A percentile compares a stretch with the other conserved stretches of the same genome.
Evolutionary conservation across 2,113 vertebrate genomes (phyloP).

Genomic region (Hiodon tergisus): DNA sequence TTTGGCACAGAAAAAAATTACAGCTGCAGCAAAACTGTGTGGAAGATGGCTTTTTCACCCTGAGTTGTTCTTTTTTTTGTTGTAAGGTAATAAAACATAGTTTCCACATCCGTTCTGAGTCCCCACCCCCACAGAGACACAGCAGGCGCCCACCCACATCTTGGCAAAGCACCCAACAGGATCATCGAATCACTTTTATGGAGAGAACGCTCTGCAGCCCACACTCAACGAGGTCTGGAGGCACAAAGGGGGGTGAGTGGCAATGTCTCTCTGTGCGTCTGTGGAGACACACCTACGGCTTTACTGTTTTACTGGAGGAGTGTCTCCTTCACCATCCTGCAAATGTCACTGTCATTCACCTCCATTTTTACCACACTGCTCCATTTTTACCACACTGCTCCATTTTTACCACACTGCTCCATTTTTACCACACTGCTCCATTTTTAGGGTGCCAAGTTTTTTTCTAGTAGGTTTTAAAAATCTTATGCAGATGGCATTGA

Average conservation of each 20-base stretch:
- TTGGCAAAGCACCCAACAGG: neutral
- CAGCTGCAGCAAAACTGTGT: neutral
- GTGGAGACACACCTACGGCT: neutral
- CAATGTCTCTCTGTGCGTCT: neutral
- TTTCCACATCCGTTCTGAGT: constrained; percentile 13
- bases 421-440: no score
- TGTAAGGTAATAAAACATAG: constrained; percentile 19
- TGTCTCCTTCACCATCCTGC: no score
- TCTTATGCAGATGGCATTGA: no score
- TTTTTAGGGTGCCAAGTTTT: no score
- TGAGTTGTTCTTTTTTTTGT: neutral
- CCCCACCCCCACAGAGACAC: constrained; percentile 14
- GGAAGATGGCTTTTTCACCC: neutral
- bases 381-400: no score
- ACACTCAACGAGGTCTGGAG: constrained; percentile 4
- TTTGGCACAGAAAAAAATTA: neutral
- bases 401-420: no score
- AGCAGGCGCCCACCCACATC: constrained; percentile 10
- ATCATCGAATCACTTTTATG: constrained; percentile 3
- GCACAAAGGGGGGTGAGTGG: neutral
- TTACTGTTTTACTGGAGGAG: no score
- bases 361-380: no score
- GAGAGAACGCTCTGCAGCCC: constrained; percentile 10
- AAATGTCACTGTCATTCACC: no score
- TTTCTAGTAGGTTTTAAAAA: no score